Conservation (phyloP, 2,797 vertebrate genomes). For the Prunella strophiata region DNA sequence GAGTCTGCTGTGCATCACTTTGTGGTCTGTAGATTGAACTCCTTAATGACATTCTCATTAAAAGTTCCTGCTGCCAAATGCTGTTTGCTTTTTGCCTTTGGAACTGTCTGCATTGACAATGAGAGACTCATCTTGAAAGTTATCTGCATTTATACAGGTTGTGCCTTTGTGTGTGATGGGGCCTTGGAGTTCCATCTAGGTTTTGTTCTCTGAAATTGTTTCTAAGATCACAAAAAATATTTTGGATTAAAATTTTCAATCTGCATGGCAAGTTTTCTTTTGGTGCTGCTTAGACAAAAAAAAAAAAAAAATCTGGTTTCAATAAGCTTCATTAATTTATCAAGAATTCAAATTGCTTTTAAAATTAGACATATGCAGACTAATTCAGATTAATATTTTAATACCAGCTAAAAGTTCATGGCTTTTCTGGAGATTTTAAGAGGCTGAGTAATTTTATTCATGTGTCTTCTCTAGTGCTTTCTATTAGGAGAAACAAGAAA, state of each 20-base stretch:
- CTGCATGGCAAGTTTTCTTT: not conserved
- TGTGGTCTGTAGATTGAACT: not conserved
- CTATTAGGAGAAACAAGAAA: not conserved
- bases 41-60: not conserved
- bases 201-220: not conserved
- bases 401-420: not conserved
- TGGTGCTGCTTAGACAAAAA: not conserved
- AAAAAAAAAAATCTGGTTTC: not conserved
- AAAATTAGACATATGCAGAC: not conserved
- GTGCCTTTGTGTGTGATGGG: not conserved
- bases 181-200: not conserved
- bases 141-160: not conserved
- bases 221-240: not conserved
- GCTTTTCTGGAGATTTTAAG: not conserved
- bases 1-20: not conserved
- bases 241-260: not conserved
- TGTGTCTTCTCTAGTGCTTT: not conserved
- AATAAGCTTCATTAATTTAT: not conserved
- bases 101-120: slow-evolving; percentile 1
- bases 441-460: not conserved
- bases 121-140: not conserved
- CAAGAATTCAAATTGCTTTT: not conserved
- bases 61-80: not conserved
- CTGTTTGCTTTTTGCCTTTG: slow-evolving; percentile 33
- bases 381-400: not conserved